Evolutionary conservation across 2,113 vertebrate genomes (phyloP).

Genomic region (Brachypteracias leptosomus): DNA sequence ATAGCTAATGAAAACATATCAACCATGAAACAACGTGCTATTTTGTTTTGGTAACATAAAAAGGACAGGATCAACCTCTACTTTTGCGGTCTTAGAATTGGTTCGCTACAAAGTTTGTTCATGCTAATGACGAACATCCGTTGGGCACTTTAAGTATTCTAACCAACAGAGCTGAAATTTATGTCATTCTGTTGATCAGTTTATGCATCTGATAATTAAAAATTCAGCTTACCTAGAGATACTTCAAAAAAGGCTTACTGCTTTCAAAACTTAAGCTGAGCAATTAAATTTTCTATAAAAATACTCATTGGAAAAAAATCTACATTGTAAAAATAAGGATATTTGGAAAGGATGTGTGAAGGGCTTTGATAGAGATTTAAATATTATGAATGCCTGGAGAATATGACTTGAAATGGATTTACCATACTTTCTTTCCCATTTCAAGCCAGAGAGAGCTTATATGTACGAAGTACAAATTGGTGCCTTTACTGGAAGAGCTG

Average conservation of each 20-base stretch:
- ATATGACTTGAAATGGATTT: background rate
- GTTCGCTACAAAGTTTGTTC: background rate
- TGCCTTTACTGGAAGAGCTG: background rate
- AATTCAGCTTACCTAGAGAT: background rate
- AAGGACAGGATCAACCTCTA: background rate
- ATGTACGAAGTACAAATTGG: background rate
- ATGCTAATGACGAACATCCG: background rate
- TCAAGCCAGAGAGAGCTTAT: background rate
- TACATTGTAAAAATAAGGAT: background rate
- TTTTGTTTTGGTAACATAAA: background rate
- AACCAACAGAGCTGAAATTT: background rate
- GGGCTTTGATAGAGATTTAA: background rate
- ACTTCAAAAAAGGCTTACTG: background rate
- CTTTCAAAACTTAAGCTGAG: background rate
- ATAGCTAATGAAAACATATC: background rate
- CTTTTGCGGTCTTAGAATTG: background rate
- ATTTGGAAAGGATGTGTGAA: background rate
- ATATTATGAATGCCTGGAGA: background rate
- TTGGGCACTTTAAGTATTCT: background rate
- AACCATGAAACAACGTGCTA: background rate
- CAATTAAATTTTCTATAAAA: background rate
- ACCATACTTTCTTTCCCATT: background rate
- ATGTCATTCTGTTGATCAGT: background rate
- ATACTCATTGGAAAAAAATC: background rate
- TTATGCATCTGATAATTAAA: background rate